Evolutionary conservation across 2,113 vertebrate species (phyloP).

Genomic region (Gallinago media): DNA sequence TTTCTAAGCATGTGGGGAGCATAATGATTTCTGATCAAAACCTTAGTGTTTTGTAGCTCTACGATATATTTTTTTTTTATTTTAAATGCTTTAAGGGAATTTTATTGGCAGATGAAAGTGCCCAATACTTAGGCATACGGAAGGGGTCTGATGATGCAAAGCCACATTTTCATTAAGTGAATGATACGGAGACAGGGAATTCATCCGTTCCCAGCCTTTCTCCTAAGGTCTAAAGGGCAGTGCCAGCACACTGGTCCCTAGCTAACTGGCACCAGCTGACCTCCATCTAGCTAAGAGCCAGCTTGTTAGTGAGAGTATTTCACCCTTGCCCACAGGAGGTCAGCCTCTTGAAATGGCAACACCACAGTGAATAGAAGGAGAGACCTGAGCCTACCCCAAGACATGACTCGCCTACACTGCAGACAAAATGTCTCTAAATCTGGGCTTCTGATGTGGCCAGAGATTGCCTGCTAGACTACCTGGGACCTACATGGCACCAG

Average conservation of each 20-base stretch:
- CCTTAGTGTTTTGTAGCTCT: neutral
- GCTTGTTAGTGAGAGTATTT: neutral
- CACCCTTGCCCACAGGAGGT: neutral
- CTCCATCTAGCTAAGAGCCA: neutral
- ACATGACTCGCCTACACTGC: neutral
- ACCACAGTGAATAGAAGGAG: neutral
- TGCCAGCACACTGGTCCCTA: neutral
- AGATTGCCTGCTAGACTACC: accelerated
- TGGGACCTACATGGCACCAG: neutral
- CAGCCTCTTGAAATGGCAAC: neutral
- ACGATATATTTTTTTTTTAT: neutral
- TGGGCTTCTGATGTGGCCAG: neutral
- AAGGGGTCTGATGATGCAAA: neutral
- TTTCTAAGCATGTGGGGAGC: neutral
- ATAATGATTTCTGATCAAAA: neutral
- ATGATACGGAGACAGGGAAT: neutral
- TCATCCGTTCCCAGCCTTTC: neutral
- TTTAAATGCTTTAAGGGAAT: neutral
- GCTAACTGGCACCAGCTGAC: neutral
- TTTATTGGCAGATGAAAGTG: neutral
- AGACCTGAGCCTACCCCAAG: neutral
- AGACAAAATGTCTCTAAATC: accelerated
- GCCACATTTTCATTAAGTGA: neutral
- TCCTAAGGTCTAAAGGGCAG: neutral
- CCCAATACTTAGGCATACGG: neutral